Evolutionary conservation across 2,888 invertebrate species (phyloP).

Genomic region (Cephalotes varians): DNA sequence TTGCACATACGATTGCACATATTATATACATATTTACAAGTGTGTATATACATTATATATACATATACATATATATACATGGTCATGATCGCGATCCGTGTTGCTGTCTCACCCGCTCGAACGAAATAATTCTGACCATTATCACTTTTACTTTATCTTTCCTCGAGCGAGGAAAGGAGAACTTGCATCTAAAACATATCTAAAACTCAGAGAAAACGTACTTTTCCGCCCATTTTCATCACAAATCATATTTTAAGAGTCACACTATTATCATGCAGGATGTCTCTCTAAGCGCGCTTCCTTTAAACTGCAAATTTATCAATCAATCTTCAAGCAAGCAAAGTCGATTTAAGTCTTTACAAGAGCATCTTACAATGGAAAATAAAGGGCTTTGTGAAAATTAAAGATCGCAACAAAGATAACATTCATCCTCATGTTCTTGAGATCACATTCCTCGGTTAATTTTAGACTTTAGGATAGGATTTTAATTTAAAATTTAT

Average conservation of each 20-base stretch:
- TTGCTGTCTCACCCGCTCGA: constrained; percentile 66
- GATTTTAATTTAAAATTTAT: not conserved
- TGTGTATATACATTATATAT: constrained; percentile 61
- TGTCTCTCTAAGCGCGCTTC: not conserved
- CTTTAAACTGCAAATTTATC: constrained; percentile 9
- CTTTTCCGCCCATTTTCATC: constrained; percentile 11
- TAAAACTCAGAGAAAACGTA: constrained; percentile 8
- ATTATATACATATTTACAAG: constrained; percentile 69
- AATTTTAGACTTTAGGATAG: not conserved
- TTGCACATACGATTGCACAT: constrained; percentile 80
- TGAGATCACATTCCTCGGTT: not conserved
- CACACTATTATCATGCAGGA: not conserved
- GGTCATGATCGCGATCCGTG: constrained; percentile 61
- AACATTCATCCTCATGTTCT: not conserved
- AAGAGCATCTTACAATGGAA: not conserved
- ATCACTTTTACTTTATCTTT: constrained; percentile 1
- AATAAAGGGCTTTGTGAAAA: not conserved
- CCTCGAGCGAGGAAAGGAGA: not conserved
- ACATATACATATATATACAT: constrained; percentile 46
- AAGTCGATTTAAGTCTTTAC: not conserved
- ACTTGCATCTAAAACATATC: not conserved
- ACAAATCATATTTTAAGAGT: constrained; percentile 21
- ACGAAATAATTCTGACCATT: constrained; percentile 19
- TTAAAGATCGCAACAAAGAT: not conserved
- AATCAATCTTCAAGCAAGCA: too few species aligned